Conservation (phyloP, 2,113 vertebrate genomes). For the Naja naja region DNA sequence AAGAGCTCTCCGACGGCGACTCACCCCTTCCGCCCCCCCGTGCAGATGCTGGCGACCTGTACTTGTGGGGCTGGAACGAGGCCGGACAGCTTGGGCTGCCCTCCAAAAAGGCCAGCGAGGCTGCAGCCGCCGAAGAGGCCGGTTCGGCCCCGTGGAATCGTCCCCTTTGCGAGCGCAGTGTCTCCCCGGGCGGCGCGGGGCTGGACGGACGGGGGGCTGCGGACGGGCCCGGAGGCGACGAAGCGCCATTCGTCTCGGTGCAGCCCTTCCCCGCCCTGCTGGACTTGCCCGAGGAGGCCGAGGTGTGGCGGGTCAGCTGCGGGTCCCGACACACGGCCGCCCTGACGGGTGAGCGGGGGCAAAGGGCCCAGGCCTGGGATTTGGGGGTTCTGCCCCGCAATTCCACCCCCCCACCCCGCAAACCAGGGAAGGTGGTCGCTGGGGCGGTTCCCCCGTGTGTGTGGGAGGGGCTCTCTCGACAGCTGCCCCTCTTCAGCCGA, state of each 20-base stretch:
- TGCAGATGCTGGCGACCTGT: slow-evolving; percentile 85
- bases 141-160: neutral
- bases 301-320: slow-evolving; percentile 79
- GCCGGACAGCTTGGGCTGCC: slow-evolving; percentile 91
- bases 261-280: slow-evolving; percentile 90
- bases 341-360: slow-evolving; percentile 78
- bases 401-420: too few species aligned
- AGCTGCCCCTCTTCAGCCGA: neutral
- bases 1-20: neutral
- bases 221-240: rapidly evolving
- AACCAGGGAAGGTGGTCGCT: neutral
- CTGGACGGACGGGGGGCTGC: rapidly evolving
- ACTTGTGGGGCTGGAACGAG: slow-evolving; percentile 97
- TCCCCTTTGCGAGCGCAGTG: neutral
- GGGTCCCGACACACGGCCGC: slow-evolving; percentile 89
- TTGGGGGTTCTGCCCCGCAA: neutral
- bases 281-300: slow-evolving; percentile 76
- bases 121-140: neutral
- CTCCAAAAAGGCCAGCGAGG: slow-evolving; percentile 37
- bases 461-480: rapidly evolving
- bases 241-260: slow-evolving; percentile 78
- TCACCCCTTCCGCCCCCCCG: rapidly evolving
- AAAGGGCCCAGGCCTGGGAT: too few species aligned
- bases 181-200: rapidly evolving
- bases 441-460: neutral